A percentile compares a stretch with the other conserved stretches of the same genome.
Evolutionary conservation across 2,888 invertebrate species (phyloP).

Genomic region (Cheilosia pagana): DNA sequence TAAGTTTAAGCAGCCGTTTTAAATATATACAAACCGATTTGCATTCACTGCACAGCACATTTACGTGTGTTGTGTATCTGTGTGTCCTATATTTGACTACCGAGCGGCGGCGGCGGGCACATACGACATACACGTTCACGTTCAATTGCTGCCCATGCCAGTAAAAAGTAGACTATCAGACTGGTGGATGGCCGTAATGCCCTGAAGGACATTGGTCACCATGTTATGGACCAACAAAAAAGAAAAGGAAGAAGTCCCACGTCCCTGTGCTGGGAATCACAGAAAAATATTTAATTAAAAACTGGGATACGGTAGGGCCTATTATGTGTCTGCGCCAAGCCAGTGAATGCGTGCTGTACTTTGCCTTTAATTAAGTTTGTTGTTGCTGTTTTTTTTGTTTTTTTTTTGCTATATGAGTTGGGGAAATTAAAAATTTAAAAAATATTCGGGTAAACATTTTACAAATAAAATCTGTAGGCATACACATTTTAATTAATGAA

Average conservation of each 20-base stretch:
- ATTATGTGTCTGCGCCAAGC: constrained; percentile 37
- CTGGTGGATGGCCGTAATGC: background rate
- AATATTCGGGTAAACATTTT: constrained; percentile 35
- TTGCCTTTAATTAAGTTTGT: constrained; percentile 65
- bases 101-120: background rate
- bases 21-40: constrained; percentile 48
- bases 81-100: constrained; percentile 9
- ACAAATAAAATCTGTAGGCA: constrained; percentile 38
- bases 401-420: too few relatives aligned
- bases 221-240: constrained; percentile 3
- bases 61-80: background rate
- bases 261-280: constrained; percentile 18
- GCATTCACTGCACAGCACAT: background rate
- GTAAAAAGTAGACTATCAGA: background rate
- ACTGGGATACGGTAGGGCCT: constrained; percentile 36
- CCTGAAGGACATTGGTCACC: constrained; percentile 26
- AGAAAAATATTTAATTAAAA: constrained; percentile 70
- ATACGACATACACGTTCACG: constrained; percentile 2
- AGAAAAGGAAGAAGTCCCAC: constrained; percentile 5
- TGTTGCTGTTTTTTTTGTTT: background rate
- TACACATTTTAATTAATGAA: constrained; percentile 42
- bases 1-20: constrained; percentile 49
- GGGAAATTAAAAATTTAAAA: constrained; percentile 43
- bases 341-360: constrained; percentile 31
- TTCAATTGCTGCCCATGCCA: constrained; percentile 13